Base-by-base conservation (phyloP, 2,797 vertebrate genomes). In the Psittacula echo region DNA sequence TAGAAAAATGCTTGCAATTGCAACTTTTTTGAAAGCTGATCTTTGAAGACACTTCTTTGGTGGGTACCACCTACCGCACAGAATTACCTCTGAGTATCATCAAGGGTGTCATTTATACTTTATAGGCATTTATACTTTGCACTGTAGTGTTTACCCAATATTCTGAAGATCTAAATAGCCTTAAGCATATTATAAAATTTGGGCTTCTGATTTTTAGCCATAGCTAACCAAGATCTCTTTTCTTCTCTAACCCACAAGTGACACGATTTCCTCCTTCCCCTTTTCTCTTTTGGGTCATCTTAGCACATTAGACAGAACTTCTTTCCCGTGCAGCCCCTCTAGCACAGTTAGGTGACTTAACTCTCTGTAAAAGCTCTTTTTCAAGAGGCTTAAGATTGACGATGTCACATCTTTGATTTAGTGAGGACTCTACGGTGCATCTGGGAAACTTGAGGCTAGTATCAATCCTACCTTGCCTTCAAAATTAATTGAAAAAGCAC, bases 401-500 rank as follows among this genome's bases (percentile, higher is more conserved):
- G 60, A 80, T 41, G n/a, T 51, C 34, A 85, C 41, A 56, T 51
- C 53, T 89, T 65, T 96, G 64, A 94, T 93, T 97, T 94, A 94
- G 75, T 89, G 92, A 95, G 17, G 42, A 67, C 71, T 85, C 44
- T 71, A 64, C 27, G 93, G 37, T 93, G 19, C 67, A 75, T 34
- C 89, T 96, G 78, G 81, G 42, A 94, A 95, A 95, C 19, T 44
- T 39, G 34, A 86, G 64, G 77, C 22, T 81, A 85, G 32, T 93
- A 90, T 96, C 62, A 94, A 51, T 95, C 51, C 34, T 88, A 85
- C 6, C 77, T 73, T 94, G 58, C 53, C 50, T 90, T 93, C 73
- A 90, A 96, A 96, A 78, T 95, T 95, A 94, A 88, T 91, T 93
- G 82, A 77, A 88, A 94, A 96, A 94, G 34, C 29, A 44, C 80